Base-by-base conservation (phyloP, 1,140 invertebrate species). In the Nebria ingens region DNA sequence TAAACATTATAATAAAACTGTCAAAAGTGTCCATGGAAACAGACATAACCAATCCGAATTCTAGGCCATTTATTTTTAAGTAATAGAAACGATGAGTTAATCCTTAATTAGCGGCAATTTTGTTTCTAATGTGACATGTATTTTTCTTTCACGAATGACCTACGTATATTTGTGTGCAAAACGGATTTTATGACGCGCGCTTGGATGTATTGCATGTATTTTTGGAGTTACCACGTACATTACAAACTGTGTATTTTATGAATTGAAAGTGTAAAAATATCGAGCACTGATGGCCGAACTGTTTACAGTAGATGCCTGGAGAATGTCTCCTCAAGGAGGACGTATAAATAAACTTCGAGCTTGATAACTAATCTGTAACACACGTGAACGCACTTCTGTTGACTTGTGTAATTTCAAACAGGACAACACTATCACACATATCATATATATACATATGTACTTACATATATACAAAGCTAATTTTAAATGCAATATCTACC, bases 291-390 rank as follows among this genome's bases (percentile, higher is more conserved):
- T 19, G 38, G 53, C 19, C 19, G 12, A 34, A 52, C 2, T 65
- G 63, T 66, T 66, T 67, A 64, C 56, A 64, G 62, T 61, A 51
- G 63, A 65, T 59, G 64, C 56, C 65, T 68, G 66, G 61, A 59
- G 61, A 67, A 65, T 67, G 63, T 68, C 65, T 67, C 59, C 61
- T 60, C 40, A 45, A 45, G 40, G 40, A 45, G 40, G 40, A 45
- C 40, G 17, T 45, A 66, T 65, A 66, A 68, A 66, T 65, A 66
- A 65, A 45, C 40, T 6, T 17, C 6, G 40, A 45, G 40, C 17
- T 12, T 45, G 40, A 45, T 45, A 45, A 45, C 6, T 45, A 45
- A 45, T 45, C 17, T 45, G 15, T 45, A 45, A 17, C 40, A 45
- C 40, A 45, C 40, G 40, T 45, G 40, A 45, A 45, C 6, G 17